Percentiles rank a stretch among this genome's conserved stretches.
Conservation (phyloP, 2,888 invertebrate genomes). For the Stegophylla sp. region DNA sequence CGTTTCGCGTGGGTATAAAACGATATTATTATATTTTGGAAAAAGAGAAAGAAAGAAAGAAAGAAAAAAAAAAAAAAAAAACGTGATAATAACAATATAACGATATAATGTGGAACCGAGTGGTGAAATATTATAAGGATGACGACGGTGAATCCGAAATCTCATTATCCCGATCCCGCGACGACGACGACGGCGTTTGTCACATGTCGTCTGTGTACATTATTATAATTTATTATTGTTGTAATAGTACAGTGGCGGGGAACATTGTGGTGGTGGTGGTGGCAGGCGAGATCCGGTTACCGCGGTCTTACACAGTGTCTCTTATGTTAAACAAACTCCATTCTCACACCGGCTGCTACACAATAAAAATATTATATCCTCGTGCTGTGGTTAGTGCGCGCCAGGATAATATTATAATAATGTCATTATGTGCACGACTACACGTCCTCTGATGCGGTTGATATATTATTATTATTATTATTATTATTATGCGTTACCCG, state of each 20-base stretch:
- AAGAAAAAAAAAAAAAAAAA: constrained; percentile 27
- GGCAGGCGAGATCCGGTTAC: constrained; percentile 42
- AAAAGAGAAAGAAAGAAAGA: no score
- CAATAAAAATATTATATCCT: no score
- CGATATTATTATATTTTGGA: no score
- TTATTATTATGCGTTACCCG: no score
- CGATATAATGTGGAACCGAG: constrained; percentile 15
- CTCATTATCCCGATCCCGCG: constrained; percentile 51
- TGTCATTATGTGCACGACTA: no score
- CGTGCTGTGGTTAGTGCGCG: no score
- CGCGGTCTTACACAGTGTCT: not conserved
- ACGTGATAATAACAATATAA: not conserved
- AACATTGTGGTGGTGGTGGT: not conserved
- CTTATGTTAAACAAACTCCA: constrained; percentile 17
- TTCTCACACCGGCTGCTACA: not conserved
- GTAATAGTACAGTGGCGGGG: not conserved
- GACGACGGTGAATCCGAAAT: constrained; percentile 49
- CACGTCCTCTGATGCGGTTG: no score
- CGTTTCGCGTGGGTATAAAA: constrained; percentile 8
- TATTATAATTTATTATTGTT: no score
- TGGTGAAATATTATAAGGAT: not conserved
- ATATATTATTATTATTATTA: no score
- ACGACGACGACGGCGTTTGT: constrained; percentile 19
- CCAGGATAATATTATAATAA: not conserved
- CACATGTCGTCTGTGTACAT: not conserved